Evolutionary conservation across 2,888 invertebrate species (phyloP), one percentile per base, ranked within the genome.

Genomic region (Tachina lurida): DNA sequence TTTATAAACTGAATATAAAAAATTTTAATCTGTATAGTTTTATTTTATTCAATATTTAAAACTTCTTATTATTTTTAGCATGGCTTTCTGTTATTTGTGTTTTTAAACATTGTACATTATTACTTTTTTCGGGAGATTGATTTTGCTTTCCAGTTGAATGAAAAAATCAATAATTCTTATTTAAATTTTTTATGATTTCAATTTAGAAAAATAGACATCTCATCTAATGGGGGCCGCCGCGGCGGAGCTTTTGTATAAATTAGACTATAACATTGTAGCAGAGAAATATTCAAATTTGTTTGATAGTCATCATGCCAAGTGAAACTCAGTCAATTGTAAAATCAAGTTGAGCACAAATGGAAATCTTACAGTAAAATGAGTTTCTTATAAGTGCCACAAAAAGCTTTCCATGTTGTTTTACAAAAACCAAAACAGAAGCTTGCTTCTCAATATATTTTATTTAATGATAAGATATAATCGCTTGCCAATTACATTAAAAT

Each of bases 251-350:
- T 17, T 19, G 19, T 10, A 62, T 10, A 60, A 41, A 56, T 45
- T 58, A 60, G 31, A 13, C 22, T 58, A 7, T 47, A 60, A 75
- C 41, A 63, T 8, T 19, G 19, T 39, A 52, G 22, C 3, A 49
- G 12, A 49, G 10, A 52, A 41, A 77, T 19, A 17, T 39, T 3
- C 17, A 31, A 31, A 31, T 19, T 4, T 70, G 54, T 56, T 39
- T 75, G 58, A 41, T 39, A 22, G 5, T 56, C 39, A 47, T 41
- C 43, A 62, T 22, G 45, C 62, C 60, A 54, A 73, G 73, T 49
- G 47, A 82, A 82, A 85, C 19, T 85, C 75, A 86, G 65, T 54
- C 85, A 79, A 75, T 76, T 75, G 82, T 76, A 49, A 86, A 86
- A 82, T 71, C 74, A 68, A 60, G 45, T 82, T 56, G 73, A 60